Percentiles rank a stretch among this genome's conserved stretches.
phyloP scores from a whole-genome alignment of 1,140 invertebrate species.

The Ladona fulva region DNA sequence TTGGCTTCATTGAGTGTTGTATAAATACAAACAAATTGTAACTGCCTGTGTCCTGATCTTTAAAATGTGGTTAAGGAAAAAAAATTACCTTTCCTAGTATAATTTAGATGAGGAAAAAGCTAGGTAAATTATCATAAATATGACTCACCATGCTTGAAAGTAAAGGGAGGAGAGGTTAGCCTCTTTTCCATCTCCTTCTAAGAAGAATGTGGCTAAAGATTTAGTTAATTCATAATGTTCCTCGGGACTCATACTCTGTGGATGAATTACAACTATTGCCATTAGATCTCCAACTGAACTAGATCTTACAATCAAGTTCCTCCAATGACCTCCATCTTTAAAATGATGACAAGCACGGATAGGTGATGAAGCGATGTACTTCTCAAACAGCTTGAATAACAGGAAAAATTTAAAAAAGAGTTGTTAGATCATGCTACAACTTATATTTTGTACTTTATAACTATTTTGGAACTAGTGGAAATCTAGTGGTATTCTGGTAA shows the following conservation, averaged over 20 bases:
- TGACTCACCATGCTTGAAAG: slow-evolving; percentile 32
- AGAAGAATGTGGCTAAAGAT: slow-evolving; percentile 30
- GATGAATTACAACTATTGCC: slow-evolving; percentile 39
- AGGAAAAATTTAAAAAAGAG: slow-evolving; percentile 8
- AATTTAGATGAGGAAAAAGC: too few relatives aligned
- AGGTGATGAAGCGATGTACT: slow-evolving; percentile 35
- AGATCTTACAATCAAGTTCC: slow-evolving; percentile 39
- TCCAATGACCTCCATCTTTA: slow-evolving; percentile 42
- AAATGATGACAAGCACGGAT: slow-evolving; percentile 37
- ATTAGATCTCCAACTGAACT: slow-evolving; percentile 36
- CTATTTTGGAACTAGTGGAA: too few relatives aligned
- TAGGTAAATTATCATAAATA: background rate
- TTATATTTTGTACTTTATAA: too few relatives aligned
- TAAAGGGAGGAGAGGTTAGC: slow-evolving; percentile 28
- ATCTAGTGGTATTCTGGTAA: too few relatives aligned
- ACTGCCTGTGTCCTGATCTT: too few relatives aligned
- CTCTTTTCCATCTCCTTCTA: slow-evolving; percentile 23
- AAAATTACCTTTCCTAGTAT: too few relatives aligned
- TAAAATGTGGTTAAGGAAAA: too few relatives aligned
- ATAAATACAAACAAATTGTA: too few relatives aligned
- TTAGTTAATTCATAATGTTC: slow-evolving; percentile 32
- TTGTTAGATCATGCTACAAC: too few relatives aligned
- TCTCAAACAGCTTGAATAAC: slow-evolving; percentile 36
- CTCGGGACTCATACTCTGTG: slow-evolving; percentile 34
- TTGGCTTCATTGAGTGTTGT: too few relatives aligned